phyloP scores from a whole-genome alignment of 2,113 vertebrate species.

The Ceratotherium simum region DNA sequence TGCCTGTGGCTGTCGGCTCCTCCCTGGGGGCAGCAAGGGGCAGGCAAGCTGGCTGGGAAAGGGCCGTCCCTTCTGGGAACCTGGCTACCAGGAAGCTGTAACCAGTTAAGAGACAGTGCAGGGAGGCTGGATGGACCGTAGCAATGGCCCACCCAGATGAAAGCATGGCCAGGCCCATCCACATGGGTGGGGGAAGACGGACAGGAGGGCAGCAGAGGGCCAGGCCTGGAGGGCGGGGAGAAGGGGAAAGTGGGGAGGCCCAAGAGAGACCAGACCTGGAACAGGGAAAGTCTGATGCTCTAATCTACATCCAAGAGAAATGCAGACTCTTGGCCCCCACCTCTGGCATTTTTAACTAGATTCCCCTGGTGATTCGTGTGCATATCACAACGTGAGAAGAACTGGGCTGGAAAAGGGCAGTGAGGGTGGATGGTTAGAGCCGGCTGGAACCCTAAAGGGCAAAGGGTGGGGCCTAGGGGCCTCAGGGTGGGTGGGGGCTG shows the following conservation, averaged over 20 bases:
- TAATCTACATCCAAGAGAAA: not conserved
- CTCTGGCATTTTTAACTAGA: not conserved
- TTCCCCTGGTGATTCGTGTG: not conserved
- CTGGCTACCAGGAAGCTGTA: not conserved
- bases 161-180: not conserved
- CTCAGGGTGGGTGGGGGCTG: not conserved
- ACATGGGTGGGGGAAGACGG: not conserved
- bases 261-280: not conserved
- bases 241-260: not conserved
- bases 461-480: not conserved
- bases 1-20: not conserved
- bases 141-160: not conserved
- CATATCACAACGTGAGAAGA: not conserved
- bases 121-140: not conserved
- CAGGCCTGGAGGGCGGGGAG: not conserved
- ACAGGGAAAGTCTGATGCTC: not conserved
- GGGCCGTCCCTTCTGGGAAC: slow-evolving; percentile 52
- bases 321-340: rapidly evolving
- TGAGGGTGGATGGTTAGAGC: not conserved
- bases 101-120: not conserved
- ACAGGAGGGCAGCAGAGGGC: not conserved
- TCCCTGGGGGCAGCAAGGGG: not conserved
- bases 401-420: not conserved
- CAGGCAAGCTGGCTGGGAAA: slow-evolving; percentile 6
- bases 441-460: not conserved